Evolutionary conservation across 2,888 invertebrate species (phyloP), one percentile per base, ranked within the genome.

Genomic region (Microctonus aethiopoides): DNA sequence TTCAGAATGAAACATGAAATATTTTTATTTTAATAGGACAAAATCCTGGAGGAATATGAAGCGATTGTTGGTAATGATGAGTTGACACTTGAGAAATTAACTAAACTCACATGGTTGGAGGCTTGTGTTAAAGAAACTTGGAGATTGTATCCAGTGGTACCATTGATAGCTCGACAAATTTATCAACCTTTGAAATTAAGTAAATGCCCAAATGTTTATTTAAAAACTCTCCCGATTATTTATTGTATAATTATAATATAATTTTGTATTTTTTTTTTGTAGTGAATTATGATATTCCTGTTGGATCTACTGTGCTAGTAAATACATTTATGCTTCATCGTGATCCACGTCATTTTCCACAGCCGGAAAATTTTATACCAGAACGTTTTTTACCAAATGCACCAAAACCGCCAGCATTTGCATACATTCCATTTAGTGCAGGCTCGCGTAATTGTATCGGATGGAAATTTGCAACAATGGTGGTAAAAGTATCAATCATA

Each of bases 321-420:
- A 83, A 85, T 67, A 79, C 84, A 0, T 86, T 84, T 60, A 75
- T 84, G 1, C 80, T 88, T 13, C 89, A 90, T 72, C 83, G 87
- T 20, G 88, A 89, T 77, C 83, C 86, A 0, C 80, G 85, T n/a
- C 80, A 86, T 72, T 90, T 88, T 75, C 86, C 89, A 0, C 86
- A 89, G 9, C 89, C 90, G 0, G 86, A 89, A 7, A 76, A 71
- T 5, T 90, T 88, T 78, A 84, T 87, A 66, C 90, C 90, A 0
- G 89, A 90, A 70, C 83, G 90, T 36, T 90, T 90, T 76, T 76
- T 87, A 7, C 84, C 87, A 0, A 86, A 87, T 11, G 83, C 82
- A 6, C 77, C 77, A 1, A 81, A 79, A 6, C 77, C 87, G 34
- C 87, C 89, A 29, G 81, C 83, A 6, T 88, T 82, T 67, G 78